Conservation (phyloP, 2,888 invertebrate species). For the Drosophila meridiana region DNA sequence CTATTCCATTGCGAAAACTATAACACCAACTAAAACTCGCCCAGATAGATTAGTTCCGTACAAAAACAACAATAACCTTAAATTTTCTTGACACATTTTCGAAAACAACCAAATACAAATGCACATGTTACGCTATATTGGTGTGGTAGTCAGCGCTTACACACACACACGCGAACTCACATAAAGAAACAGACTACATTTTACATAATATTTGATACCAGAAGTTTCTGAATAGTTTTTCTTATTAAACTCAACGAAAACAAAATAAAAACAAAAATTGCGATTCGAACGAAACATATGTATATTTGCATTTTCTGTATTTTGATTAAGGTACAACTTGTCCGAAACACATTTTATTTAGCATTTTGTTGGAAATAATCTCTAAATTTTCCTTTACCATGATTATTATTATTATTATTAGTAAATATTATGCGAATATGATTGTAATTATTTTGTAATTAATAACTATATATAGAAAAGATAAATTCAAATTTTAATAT, state of each 20-base stretch:
- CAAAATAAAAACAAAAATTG: slow-evolving; percentile 13
- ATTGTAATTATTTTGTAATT: slow-evolving; percentile 49
- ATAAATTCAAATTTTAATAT: slow-evolving; percentile 26
- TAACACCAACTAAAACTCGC: slow-evolving; percentile 14
- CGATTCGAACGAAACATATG: slow-evolving; percentile 2
- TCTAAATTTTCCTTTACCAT: slow-evolving; percentile 28
- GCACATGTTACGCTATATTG: slow-evolving; percentile 53
- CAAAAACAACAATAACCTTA: slow-evolving; percentile 1
- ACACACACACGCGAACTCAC: slow-evolving; percentile 16
- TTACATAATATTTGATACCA: neutral
- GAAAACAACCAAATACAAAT: slow-evolving; percentile 23
- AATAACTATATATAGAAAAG: slow-evolving; percentile 28
- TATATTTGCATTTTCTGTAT: slow-evolving; percentile 63
- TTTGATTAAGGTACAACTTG: slow-evolving; percentile 37
- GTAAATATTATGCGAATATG: slow-evolving; percentile 38
- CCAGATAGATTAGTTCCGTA: slow-evolving; percentile 39
- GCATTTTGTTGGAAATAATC: slow-evolving; percentile 59
- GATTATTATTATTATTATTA: slow-evolving; percentile 37
- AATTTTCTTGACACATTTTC: slow-evolving; percentile 40
- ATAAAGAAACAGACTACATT: slow-evolving; percentile 16
- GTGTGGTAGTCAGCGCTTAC: slow-evolving; percentile 53
- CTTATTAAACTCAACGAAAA: slow-evolving; percentile 39
- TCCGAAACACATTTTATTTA: slow-evolving; percentile 58
- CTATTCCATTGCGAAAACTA: slow-evolving; percentile 18
- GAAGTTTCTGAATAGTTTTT: slow-evolving; percentile 38